Evolutionary conservation across 1,140 invertebrate genomes (phyloP).

Genomic region (Rhagoletis zephyria): DNA sequence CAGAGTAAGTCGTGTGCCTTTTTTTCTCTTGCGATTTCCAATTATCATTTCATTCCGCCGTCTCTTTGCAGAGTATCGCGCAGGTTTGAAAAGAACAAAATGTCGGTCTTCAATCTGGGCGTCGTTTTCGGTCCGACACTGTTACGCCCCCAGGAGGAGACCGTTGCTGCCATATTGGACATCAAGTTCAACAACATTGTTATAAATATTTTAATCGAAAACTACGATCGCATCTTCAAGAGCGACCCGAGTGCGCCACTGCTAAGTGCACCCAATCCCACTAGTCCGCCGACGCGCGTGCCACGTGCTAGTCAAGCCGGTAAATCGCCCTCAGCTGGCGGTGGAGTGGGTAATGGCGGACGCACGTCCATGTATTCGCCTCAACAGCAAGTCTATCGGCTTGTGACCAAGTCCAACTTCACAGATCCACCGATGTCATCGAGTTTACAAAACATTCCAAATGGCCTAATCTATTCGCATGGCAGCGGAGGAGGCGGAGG

Average conservation of each 20-base stretch:
- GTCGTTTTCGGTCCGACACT: conserved; percentile 99
- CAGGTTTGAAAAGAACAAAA: conserved; percentile 91
- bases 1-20: conserved; percentile 78
- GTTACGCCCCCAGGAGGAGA: conserved; percentile 93
- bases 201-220: conserved; percentile 95
- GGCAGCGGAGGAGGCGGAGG: conserved; percentile 59
- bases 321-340: conserved; percentile 63
- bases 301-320: conserved; percentile 66
- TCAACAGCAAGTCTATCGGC: conserved; percentile 68
- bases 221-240: conserved; percentile 86
- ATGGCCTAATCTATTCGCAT: conserved; percentile 68
- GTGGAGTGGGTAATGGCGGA: conserved; percentile 59
- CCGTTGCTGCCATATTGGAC: conserved; percentile 96
- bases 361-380: conserved; percentile 67
- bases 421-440: conserved; percentile 70
- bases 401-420: conserved; percentile 68
- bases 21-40: neutral
- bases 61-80: conserved; percentile 82
- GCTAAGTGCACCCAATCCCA: conserved; percentile 69
- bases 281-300: conserved; percentile 69
- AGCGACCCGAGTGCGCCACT: conserved; percentile 70
- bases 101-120: conserved; percentile 96
- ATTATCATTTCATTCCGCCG: too few relatives aligned
- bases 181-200: conserved; percentile 99
- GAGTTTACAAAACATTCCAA: conserved; percentile 72